Percentiles rank a stretch among this genome's conserved stretches.
phyloP scores from a whole-genome alignment of 2,888 invertebrate genomes.

The Choristoneura rosaceana region DNA sequence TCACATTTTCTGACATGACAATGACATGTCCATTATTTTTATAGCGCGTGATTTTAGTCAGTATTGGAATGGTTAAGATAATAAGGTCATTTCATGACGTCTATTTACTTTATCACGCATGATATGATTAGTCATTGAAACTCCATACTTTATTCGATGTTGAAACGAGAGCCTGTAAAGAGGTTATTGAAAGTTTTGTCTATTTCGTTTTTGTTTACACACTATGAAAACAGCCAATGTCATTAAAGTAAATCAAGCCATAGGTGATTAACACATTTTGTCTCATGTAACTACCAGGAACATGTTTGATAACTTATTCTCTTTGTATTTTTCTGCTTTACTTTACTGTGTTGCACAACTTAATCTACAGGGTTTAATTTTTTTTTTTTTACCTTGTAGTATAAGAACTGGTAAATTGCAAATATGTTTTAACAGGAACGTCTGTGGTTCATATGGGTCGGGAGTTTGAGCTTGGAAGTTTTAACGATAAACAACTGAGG shows the following conservation, averaged over 20 bases:
- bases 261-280: background rate
- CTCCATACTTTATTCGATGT: background rate
- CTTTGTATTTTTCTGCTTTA: background rate
- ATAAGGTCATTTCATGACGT: background rate
- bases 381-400: background rate
- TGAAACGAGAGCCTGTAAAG: background rate
- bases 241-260: background rate
- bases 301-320: background rate
- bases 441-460: background rate
- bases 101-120: background rate
- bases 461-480: background rate
- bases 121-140: background rate
- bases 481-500: background rate
- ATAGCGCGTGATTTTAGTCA: background rate
- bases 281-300: background rate
- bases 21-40: slow-evolving; percentile 3
- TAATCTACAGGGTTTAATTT: too few species aligned
- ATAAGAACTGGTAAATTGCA: background rate
- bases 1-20: slow-evolving; percentile 1
- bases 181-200: background rate
- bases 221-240: background rate
- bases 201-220: background rate
- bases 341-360: too few species aligned
- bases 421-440: background rate
- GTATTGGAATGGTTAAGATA: background rate